These are phyloP conservation scores for Astyanax mexicanus DNA, from an alignment of 2,797 vertebrate genomes.

Conservation along the genomic window DNA sequence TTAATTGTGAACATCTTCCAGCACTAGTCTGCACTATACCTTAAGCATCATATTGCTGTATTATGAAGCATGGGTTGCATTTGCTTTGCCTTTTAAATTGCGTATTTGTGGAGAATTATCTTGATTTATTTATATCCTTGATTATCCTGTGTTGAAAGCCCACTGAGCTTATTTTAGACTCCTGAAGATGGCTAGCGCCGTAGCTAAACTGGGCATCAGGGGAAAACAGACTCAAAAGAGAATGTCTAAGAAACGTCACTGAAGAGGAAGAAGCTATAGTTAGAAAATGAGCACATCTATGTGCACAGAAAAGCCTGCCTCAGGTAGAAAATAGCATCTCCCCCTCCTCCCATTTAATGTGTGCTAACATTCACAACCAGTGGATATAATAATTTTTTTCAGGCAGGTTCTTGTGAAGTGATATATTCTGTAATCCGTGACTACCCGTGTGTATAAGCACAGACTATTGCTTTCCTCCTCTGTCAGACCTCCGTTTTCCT, in stretches of 20 bases:
- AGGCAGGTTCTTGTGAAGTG: conserved; percentile 20
- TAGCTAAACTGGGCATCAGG: background rate
- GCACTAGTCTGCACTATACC: too few species aligned
- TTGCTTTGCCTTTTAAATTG: too few species aligned
- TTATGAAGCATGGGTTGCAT: too few species aligned
- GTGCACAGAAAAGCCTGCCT: background rate
- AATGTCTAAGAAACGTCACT: background rate
- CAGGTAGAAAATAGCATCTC: background rate
- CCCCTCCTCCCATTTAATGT: background rate
- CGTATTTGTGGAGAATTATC: too few species aligned
- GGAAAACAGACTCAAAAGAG: background rate
- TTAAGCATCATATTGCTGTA: too few species aligned
- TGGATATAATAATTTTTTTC: background rate
- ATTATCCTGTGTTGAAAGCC: background rate
- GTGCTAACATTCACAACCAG: background rate
- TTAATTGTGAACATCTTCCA: too few species aligned
- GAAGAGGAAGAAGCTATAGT: background rate
- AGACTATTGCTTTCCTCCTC: background rate
- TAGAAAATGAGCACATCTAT: background rate
- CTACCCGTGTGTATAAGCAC: conserved; percentile 22
- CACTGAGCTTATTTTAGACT: background rate
- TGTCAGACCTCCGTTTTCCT: conserved; percentile 8
- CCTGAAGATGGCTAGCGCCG: background rate
- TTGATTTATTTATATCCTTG: too few species aligned
- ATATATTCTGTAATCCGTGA: conserved; percentile 35